These are phyloP conservation scores for Enchytraeus crypticus DNA, from an alignment of 2,888 invertebrate genomes.

Conservation along the genomic window DNA sequence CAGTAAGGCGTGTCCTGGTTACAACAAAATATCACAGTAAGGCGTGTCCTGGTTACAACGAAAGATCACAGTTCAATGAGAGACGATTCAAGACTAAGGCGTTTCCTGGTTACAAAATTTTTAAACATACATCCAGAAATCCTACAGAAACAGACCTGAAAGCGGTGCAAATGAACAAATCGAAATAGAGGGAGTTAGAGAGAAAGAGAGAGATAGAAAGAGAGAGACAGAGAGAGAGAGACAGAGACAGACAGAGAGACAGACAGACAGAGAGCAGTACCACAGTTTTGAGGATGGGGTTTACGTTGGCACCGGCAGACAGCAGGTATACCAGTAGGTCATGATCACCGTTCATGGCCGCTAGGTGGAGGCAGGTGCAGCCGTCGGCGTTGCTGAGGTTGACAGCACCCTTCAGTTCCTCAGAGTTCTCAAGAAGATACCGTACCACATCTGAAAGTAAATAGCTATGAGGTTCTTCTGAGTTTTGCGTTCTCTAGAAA, in stretches of 20 bases:
- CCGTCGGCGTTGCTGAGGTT: constrained; percentile 83
- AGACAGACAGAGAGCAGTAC: not conserved
- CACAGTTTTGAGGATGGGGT: constrained; percentile 3
- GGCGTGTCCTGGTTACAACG: no score
- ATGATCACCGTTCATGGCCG: constrained; percentile 83
- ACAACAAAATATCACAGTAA: no score
- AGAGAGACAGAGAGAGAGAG: not conserved
- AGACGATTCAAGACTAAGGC: no score
- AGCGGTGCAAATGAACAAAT: not conserved
- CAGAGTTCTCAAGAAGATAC: constrained; percentile 28
- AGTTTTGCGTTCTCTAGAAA: no score
- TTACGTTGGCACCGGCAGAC: constrained; percentile 71
- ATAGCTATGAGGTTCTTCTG: no score
- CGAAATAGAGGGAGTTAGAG: not conserved
- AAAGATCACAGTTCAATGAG: no score
- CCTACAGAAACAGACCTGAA: not conserved
- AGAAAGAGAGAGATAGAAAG: not conserved
- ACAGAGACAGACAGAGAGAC: not conserved
- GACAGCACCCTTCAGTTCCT: constrained; percentile 57
- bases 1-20: no score
- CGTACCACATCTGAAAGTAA: constrained; percentile 34
- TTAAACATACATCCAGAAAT: no score
- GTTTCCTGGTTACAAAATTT: no score
- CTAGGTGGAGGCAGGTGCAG: constrained; percentile 82
- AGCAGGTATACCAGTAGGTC: constrained; percentile 83